These are phyloP conservation scores for Pseudorasbora parva DNA, from an alignment of 2,113 vertebrate genomes.

Conservation along the genomic window DNA sequence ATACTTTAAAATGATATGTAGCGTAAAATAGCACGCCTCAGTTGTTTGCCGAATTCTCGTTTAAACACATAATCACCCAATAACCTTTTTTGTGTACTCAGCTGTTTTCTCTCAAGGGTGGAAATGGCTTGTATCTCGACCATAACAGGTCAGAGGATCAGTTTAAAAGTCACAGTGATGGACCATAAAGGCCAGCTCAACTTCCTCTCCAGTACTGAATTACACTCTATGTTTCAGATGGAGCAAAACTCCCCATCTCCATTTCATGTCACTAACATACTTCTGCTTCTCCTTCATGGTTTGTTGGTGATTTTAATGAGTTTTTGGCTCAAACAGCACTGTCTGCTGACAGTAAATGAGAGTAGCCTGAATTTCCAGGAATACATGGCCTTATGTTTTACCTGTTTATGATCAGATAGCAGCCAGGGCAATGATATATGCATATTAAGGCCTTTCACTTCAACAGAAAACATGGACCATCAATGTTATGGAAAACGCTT, in stretches of 20 bases:
- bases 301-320: slow-evolving; percentile 79
- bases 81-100: slow-evolving; percentile 38
- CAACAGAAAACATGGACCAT: background rate
- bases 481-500: slow-evolving; percentile 24
- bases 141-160: slow-evolving; percentile 31
- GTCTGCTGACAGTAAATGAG: slow-evolving; percentile 59
- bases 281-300: slow-evolving; percentile 72
- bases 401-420: slow-evolving; percentile 65
- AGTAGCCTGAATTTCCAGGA: slow-evolving; percentile 63
- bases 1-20: background rate
- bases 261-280: slow-evolving; percentile 52
- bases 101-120: slow-evolving; percentile 44
- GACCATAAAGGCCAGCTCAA: slow-evolving; percentile 52
- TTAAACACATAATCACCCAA: background rate
- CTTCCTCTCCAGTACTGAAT: slow-evolving; percentile 49
- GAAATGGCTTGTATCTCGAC: slow-evolving; percentile 28
- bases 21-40: background rate
- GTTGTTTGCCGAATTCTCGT: background rate
- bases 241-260: slow-evolving; percentile 47
- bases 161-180: slow-evolving; percentile 26
- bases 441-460: background rate
- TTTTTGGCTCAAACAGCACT: slow-evolving; percentile 52
- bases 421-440: slow-evolving; percentile 4
- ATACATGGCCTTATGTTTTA: slow-evolving; percentile 66
- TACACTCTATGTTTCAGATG: slow-evolving; percentile 60